Evolutionary conservation across 2,113 vertebrate genomes (phyloP).

Genomic region (Rostratula benghalensis): DNA sequence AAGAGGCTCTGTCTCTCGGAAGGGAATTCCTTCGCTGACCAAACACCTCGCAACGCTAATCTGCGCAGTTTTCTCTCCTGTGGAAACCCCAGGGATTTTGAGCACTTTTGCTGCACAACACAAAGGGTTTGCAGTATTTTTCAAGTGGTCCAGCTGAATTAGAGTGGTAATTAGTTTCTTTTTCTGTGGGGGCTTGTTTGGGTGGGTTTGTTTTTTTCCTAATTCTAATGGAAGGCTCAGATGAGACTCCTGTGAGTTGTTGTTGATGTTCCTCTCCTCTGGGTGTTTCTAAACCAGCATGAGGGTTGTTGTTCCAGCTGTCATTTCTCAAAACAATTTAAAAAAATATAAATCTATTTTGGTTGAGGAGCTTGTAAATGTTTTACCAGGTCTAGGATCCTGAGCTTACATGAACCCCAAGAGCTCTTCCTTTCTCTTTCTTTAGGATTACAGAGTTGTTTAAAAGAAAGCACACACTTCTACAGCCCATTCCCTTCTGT

Average conservation of each 20-base stretch:
- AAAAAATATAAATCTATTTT: background rate
- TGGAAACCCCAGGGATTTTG: background rate
- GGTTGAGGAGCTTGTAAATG: fast-evolving
- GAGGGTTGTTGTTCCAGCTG: fast-evolving
- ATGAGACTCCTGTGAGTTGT: background rate
- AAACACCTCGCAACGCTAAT: background rate
- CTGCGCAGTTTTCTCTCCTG: background rate
- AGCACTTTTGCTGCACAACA: background rate
- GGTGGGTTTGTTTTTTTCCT: background rate
- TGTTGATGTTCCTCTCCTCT: fast-evolving
- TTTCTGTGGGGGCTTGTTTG: background rate
- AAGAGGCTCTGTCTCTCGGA: background rate
- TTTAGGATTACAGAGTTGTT: background rate
- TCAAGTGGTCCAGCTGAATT: background rate
- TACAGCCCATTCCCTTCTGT: background rate
- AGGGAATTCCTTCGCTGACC: background rate
- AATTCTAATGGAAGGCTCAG: background rate
- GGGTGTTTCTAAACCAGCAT: background rate
- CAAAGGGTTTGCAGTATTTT: background rate
- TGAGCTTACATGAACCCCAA: background rate
- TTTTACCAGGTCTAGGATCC: background rate
- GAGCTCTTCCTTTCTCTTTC: background rate
- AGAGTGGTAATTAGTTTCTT: background rate
- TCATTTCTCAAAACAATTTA: background rate
- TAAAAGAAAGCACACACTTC: background rate